Evolutionary conservation across 2,797 vertebrate genomes (phyloP), one percentile per base, ranked within the genome.

Genomic region (Galago senegalensis): DNA sequence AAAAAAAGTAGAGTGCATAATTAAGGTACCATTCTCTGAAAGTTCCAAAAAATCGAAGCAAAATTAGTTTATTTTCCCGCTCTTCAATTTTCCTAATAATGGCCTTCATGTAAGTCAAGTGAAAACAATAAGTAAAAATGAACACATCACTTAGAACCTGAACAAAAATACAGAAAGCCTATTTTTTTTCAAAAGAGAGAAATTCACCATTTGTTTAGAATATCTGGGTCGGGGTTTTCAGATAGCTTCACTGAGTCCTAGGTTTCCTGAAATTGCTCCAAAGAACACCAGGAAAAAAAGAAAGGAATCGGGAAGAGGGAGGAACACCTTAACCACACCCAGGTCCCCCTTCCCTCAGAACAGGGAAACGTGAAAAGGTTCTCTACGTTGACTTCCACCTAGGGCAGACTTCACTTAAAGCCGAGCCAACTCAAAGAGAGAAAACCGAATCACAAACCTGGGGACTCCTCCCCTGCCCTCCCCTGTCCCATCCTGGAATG

Each of bases 11-110:
- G 89, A 79, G 10, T 75, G 3, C 4, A 67, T 72, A 81, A 92
- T 86, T 90, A 93, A 69, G 25, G 58, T 75, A 94, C 79, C 18
- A 46, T 91, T 87, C 82, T 91, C 61, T 65, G 3, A 92, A 84
- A 87, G 43, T 81, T 43, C 61, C 18, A 23, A 94, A 85, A 76
- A 20, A 92, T 43, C 61, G 21, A 86, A 53, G 27, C 63, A 97
- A 88, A 95, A 79, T 83, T 91, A 82, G 70, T 73, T 94, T 83
- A 77, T 56, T 90, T 93, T 97, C 95, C 94, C 94, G 53, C 20
- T 84, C 13, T 93, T 96, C 84, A 88, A 20, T 53, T 72, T 95
- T 88, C 94, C 69, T 89, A 67, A 84, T 70, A 92, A 80, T 65
- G 91, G 23, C 13, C 31, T 96, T 92, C n/a, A 92, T 84, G 76